These are phyloP conservation scores for Sanderia malayensis DNA, from an alignment of 30 jellyfish, hydroid and myxozoan species.

Conservation along the genomic window DNA sequence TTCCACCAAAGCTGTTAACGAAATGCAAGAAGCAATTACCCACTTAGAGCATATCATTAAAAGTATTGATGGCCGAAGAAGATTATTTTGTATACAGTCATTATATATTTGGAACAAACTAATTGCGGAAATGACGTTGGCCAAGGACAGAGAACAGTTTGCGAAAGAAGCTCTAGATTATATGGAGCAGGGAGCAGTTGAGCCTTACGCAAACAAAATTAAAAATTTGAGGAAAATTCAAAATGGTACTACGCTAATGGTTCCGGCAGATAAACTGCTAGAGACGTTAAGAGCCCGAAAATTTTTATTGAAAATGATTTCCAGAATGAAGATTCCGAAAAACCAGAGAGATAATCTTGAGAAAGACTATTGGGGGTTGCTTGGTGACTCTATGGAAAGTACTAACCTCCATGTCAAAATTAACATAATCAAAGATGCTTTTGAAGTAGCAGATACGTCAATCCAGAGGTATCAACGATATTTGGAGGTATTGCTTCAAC, in stretches of 20 bases:
- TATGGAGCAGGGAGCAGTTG: not conserved
- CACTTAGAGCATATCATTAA: no score
- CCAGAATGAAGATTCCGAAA: not conserved
- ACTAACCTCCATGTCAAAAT: not conserved
- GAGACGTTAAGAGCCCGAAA: not conserved
- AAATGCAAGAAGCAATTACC: not conserved
- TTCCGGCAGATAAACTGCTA: not conserved
- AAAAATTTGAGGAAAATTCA: no score
- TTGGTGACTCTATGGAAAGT: not conserved
- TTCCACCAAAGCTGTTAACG: not conserved
- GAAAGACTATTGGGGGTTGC: not conserved
- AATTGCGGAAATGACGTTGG: not conserved
- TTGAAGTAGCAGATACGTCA: not conserved
- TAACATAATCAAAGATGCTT: not conserved
- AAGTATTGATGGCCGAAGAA: not conserved
- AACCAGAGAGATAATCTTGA: not conserved
- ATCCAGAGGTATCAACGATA: not conserved
- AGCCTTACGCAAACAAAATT: not conserved
- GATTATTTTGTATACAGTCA: not conserved
- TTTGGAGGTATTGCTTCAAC: not conserved
- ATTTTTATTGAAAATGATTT: not conserved
- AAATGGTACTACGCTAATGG: not conserved
- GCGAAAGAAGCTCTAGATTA: not conserved
- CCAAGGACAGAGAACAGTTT: not conserved
- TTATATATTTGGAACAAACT: not conserved